Percentiles rank a stretch among this genome's conserved stretches.
These are phyloP conservation scores for Drosophila setifemur DNA, from an alignment of 1,140 invertebrate species.

Conservation along the genomic window DNA sequence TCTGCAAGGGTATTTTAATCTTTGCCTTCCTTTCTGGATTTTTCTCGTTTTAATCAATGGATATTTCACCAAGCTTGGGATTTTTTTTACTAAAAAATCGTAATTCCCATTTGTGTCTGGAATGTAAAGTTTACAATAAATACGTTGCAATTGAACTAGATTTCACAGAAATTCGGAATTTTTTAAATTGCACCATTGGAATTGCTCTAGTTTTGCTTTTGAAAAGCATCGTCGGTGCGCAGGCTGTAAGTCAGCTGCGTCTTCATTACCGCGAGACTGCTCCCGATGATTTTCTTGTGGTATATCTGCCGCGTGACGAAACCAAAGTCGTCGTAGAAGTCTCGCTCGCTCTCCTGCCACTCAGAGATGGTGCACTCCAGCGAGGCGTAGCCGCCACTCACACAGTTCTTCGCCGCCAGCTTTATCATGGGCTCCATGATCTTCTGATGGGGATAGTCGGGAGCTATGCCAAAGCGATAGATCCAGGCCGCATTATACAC, in stretches of 20 bases:
- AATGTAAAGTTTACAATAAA: constrained; percentile 28
- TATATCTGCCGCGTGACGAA: constrained; percentile 79
- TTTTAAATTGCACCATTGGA: constrained; percentile 13
- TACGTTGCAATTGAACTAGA: constrained; percentile 48
- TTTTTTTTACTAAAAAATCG: too few relatives aligned
- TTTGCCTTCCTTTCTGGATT: too few relatives aligned
- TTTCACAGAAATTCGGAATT: constrained; percentile 51
- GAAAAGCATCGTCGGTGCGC: constrained; percentile 47
- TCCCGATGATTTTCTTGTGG: constrained; percentile 79
- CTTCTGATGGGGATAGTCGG: constrained; percentile 66
- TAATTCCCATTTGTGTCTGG: too few relatives aligned
- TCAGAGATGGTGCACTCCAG: constrained; percentile 76
- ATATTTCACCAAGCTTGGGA: too few relatives aligned
- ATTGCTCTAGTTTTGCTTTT: constrained; percentile 62
- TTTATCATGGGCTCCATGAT: constrained; percentile 75
- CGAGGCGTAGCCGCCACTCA: constrained; percentile 54
- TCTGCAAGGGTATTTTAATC: too few relatives aligned
- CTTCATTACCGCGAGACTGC: constrained; percentile 74
- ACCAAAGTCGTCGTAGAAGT: constrained; percentile 69
- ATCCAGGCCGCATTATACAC: constrained; percentile 79
- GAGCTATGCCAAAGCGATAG: constrained; percentile 75
- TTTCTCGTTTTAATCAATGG: too few relatives aligned
- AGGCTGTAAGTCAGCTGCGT: constrained; percentile 68
- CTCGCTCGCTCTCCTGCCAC: constrained; percentile 76
- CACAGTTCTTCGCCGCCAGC: constrained; percentile 58